phyloP scores from a whole-genome alignment of 1,140 invertebrate species.

The Calephelis nemesis region DNA sequence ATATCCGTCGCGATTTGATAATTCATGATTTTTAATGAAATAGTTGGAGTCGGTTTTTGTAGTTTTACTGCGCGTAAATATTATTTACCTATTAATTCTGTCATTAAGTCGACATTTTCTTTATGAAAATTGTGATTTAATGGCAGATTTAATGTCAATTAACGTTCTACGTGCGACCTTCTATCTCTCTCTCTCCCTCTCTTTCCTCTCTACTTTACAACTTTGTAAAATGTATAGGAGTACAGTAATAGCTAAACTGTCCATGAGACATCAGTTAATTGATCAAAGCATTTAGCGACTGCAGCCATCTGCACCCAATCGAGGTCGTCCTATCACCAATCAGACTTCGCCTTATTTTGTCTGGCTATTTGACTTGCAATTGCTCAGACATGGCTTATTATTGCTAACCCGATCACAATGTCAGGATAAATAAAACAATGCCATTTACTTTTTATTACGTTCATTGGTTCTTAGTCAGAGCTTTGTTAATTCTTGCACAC shows the following conservation, averaged over 20 bases:
- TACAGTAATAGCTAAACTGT: neutral
- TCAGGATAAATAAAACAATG: constrained; percentile 29
- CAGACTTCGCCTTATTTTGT: constrained; percentile 56
- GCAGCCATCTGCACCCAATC: constrained; percentile 50
- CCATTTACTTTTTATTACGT: constrained; percentile 12
- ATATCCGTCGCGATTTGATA: too few relatives aligned
- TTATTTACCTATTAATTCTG: too few relatives aligned
- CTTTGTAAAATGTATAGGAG: neutral
- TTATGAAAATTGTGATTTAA: too few relatives aligned
- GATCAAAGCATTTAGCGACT: constrained; percentile 24
- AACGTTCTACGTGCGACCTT: too few relatives aligned
- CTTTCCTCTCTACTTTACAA: too few relatives aligned
- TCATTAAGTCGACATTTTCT: too few relatives aligned
- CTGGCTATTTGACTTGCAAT: constrained; percentile 46
- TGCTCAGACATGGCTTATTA: constrained; percentile 13
- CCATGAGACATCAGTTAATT: constrained; percentile 17
- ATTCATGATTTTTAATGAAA: too few relatives aligned
- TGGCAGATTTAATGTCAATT: too few relatives aligned
- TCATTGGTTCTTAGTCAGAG: neutral
- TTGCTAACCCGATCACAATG: constrained; percentile 12
- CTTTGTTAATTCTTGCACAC: too few relatives aligned
- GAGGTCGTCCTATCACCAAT: constrained; percentile 23
- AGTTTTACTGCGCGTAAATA: too few relatives aligned
- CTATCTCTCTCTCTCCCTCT: too few relatives aligned
- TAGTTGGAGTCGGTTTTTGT: too few relatives aligned